phyloP scores from a whole-genome alignment of 2,113 vertebrate genomes.

The Paralichthys olivaceus region DNA sequence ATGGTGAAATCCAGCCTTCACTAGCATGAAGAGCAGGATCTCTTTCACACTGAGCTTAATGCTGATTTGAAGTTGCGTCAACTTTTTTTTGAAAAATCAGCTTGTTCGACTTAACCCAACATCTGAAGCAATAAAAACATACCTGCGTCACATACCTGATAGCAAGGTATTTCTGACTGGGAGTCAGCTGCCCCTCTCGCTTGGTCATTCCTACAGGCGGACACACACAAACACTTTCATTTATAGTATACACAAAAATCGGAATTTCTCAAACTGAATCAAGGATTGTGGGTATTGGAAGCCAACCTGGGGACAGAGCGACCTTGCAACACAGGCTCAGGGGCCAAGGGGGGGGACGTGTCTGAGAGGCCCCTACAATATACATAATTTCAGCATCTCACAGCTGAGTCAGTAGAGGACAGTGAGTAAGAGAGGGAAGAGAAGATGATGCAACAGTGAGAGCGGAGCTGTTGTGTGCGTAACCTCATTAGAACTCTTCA shows the following conservation, averaged over 20 bases:
- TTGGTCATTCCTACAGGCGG: constrained; percentile 87
- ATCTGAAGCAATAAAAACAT: constrained; percentile 76
- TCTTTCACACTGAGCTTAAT: not conserved
- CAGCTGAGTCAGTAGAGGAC: constrained; percentile 1
- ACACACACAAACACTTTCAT: constrained; percentile 31
- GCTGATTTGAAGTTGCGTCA: constrained; percentile 3
- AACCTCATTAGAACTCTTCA: not conserved
- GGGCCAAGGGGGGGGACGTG: not conserved
- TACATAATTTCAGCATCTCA: constrained; percentile 5
- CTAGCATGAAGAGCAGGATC: not conserved
- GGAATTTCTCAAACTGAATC: not conserved
- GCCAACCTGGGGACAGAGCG: not conserved
- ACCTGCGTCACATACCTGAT: constrained; percentile 92
- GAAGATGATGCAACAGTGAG: constrained; percentile 2
- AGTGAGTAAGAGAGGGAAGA: not conserved
- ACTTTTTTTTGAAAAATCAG: too few species aligned
- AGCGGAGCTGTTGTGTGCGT: constrained; percentile 9
- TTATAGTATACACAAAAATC: not conserved
- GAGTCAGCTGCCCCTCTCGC: constrained; percentile 90
- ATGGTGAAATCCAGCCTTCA: not conserved
- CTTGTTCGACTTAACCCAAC: constrained; percentile 14
- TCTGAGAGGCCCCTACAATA: constrained; percentile 1
- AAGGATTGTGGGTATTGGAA: not conserved
- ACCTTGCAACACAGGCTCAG: not conserved
- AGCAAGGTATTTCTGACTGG: constrained; percentile 91